These are phyloP conservation scores for Marisa cornuarietis DNA, from an alignment of 1,140 invertebrate species.

Conservation along the genomic window DNA sequence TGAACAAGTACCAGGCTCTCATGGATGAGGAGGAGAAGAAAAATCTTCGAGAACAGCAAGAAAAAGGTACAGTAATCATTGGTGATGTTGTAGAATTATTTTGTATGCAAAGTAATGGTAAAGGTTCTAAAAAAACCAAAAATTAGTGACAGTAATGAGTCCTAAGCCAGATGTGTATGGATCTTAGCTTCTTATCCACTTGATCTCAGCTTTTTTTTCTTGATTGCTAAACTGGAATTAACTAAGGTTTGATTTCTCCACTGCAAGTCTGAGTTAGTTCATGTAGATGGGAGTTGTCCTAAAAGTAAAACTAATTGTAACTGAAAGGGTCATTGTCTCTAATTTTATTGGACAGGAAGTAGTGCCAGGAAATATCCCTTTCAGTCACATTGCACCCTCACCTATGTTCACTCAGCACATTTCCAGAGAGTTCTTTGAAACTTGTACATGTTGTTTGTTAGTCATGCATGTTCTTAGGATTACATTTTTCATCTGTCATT, in stretches of 20 bases:
- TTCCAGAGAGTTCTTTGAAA: neutral
- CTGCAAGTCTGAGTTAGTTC: too few relatives aligned
- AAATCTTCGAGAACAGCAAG: constrained; percentile 13
- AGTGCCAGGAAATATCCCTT: too few relatives aligned
- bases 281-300: neutral
- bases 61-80: constrained; percentile 32
- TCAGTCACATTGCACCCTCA: neutral
- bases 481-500: neutral
- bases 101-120: neutral
- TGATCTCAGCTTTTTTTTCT: too few relatives aligned
- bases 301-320: neutral
- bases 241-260: too few relatives aligned
- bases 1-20: constrained; percentile 54
- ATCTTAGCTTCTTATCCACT: neutral
- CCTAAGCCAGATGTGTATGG: neutral
- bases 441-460: neutral
- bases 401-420: neutral
- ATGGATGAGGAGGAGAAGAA: constrained; percentile 49
- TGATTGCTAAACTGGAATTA: too few relatives aligned
- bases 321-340: too few relatives aligned
- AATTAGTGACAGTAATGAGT: neutral
- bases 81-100: neutral
- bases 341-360: neutral
- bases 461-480: neutral
- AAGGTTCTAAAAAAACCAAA: neutral